phyloP scores from a whole-genome alignment of 2,113 vertebrate species.

The Carassius carassius region DNA sequence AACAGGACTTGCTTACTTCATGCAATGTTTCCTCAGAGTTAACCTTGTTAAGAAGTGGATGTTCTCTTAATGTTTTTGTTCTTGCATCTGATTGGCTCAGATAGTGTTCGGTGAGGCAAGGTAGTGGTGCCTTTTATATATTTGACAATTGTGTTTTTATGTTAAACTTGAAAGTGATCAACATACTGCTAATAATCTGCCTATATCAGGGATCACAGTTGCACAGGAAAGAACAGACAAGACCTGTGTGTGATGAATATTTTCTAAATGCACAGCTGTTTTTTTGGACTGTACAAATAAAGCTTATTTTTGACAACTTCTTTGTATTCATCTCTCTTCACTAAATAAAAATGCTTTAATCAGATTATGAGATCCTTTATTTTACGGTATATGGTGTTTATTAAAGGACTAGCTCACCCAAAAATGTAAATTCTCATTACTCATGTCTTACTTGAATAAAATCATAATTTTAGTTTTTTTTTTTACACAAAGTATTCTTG shows the following conservation, averaged over 20 bases:
- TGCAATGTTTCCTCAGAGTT: not conserved
- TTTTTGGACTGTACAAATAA: slow-evolving; percentile 31
- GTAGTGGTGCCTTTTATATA: slow-evolving; percentile 27
- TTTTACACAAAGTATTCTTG: too few species aligned
- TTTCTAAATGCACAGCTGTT: not conserved
- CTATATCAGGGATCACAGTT: slow-evolving; percentile 40
- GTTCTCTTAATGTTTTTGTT: not conserved
- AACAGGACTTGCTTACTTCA: slow-evolving; percentile 15
- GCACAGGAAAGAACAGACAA: slow-evolving; percentile 11
- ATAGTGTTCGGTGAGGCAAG: slow-evolving; percentile 13
- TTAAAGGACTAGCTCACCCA: too few species aligned
- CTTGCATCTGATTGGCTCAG: slow-evolving; percentile 16
- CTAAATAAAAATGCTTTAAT: slow-evolving; percentile 36
- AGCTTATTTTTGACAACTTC: slow-evolving; percentile 35
- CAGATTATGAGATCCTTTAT: not conserved
- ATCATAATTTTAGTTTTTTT: too few species aligned
- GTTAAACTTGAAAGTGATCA: slow-evolving; percentile 54
- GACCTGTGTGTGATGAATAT: slow-evolving; percentile 21
- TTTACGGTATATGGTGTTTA: not conserved
- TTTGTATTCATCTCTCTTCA: slow-evolving; percentile 30
- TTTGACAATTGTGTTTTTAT: slow-evolving; percentile 52
- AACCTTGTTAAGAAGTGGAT: slow-evolving; percentile 14
- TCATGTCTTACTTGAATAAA: too few species aligned
- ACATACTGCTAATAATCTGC: slow-evolving; percentile 20
- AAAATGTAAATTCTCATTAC: too few species aligned